These are phyloP conservation scores for Drosophila elegans DNA, from an alignment of 1,140 invertebrate species.

Conservation along the genomic window DNA sequence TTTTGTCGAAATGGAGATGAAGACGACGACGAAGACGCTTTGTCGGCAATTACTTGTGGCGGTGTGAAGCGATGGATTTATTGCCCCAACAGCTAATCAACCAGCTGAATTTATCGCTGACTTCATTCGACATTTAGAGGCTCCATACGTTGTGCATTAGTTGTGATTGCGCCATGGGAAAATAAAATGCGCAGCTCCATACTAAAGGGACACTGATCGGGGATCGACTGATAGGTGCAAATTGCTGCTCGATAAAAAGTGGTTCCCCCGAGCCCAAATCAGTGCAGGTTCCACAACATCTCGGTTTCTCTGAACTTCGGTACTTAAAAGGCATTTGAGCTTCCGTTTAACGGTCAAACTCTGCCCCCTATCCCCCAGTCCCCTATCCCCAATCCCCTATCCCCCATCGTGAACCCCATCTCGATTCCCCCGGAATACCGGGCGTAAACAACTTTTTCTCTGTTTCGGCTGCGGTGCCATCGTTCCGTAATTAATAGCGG, in stretches of 20 bases:
- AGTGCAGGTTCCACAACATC: not conserved
- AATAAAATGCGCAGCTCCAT: slow-evolving; percentile 27
- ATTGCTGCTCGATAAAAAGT: slow-evolving; percentile 44
- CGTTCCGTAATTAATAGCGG: slow-evolving; percentile 77
- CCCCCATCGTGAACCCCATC: not conserved
- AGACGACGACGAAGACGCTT: slow-evolving; percentile 59
- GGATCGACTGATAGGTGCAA: slow-evolving; percentile 47
- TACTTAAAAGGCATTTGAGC: slow-evolving; percentile 51
- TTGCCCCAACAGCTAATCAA: slow-evolving; percentile 76
- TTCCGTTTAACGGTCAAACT: slow-evolving; percentile 66
- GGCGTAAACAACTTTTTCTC: slow-evolving; percentile 66
- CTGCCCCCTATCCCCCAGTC: not conserved
- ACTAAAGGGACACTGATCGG: slow-evolving; percentile 35
- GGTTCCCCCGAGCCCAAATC: slow-evolving; percentile 31
- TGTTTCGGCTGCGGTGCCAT: slow-evolving; percentile 60
- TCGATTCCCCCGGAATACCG: slow-evolving; percentile 15
- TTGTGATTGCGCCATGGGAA: slow-evolving; percentile 64
- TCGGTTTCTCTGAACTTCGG: slow-evolving; percentile 29
- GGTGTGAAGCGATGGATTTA: slow-evolving; percentile 74
- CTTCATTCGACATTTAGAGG: slow-evolving; percentile 71
- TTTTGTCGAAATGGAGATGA: slow-evolving; percentile 45
- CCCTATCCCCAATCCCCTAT: not conserved
- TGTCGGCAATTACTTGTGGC: slow-evolving; percentile 73
- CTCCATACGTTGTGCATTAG: slow-evolving; percentile 53
- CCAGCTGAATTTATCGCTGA: slow-evolving; percentile 78